Evolutionary conservation across 2,888 invertebrate species (phyloP), one percentile per base, ranked within the genome.

Genomic region (Drosophila sordidapex): DNA sequence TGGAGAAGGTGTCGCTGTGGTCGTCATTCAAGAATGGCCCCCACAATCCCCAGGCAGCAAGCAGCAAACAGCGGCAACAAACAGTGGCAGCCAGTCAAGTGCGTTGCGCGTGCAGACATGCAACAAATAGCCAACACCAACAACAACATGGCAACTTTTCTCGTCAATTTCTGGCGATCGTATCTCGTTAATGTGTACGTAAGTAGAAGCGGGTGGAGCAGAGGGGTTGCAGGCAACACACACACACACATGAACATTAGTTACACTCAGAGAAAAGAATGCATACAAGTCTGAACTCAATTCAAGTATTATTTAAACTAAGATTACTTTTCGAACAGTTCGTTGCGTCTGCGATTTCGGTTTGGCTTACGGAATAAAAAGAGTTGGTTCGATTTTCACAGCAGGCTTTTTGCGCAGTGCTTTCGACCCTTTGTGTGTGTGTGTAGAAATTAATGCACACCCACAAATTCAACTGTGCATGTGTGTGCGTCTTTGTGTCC

Each of bases 101-200:
- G 79, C 81, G 83, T 70, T 79, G 85, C 82, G 80, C 82, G 83
- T 86, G 83, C 83, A 86, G 83, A 83, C 87, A 83, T 86, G 83
- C 87, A 81, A 79, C 76, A 83, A 70, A 79, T 62, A 61, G 57
- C 68, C 60, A 65, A 29, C 65, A 61, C 7, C 59, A 65, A 33
- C 70, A 71, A n/a, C 58, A 61, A 33, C 71, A 36, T 38, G 49
- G 29, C 36, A 65, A 73, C 78, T 57, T 73, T 68, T 79, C 79
- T 70, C 82, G 64, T 76, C 77, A 71, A 77, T 71, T 71, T 71
- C 59, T 70, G 54, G 48, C 60, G 82, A 78, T 78, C 81, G 82
- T 78, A 78, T 78, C 78, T 72, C 40, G 29, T 51, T 81, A 81
- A 78, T 81, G 82, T 72, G 67, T 53, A 63, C 65, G 78, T 68